Evolutionary conservation across 2,797 vertebrate genomes (phyloP), one percentile per base, ranked within the genome.

Genomic region (Urosaurus nigricauda): DNA sequence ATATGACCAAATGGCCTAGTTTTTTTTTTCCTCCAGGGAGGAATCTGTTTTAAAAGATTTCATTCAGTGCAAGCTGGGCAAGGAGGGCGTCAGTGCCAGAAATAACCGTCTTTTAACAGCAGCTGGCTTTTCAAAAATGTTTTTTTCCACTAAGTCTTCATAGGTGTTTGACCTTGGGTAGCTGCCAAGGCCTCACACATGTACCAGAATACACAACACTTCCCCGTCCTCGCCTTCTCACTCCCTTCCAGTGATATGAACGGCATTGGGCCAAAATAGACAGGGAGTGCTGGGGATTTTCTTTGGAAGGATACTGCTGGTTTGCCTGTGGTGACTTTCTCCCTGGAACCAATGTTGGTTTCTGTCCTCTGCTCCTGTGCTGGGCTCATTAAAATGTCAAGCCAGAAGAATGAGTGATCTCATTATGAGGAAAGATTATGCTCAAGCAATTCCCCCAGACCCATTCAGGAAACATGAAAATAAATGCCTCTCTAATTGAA

Each of bases 401-500:
- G 68, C 91, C 90, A 90, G 40, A 93, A 86, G 90, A 91, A 94
- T 95, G 95, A 95, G 95, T 89, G 95, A 95, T 95, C 94, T 94
- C 13, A 90, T 95, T 95, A 94, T n/a, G 85, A 56, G 93, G 92
- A 65, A 89, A 94, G 93, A 95, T 96, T 94, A 94, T 92, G 94
- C 93, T 94, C 92, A 94, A 95, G 94, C 94, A 93, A 94, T 93
- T 95, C 95, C 95, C 94, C 92, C 90, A 94, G 94, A 95, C 94
- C 94, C 91, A 91, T 92, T 94, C 93, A 94, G 93, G 84, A 94
- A 96, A 92, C 94, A 94, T 93, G 94, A 93, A 94, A 95, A 96
- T 94, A 95, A 96, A 95, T 94, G 92, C 93, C 93, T 92, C 78
- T 94, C 94, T 95, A 94, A 93, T 95, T 95, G 94, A 95, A 95